phyloP scores from a whole-genome alignment of 2,113 vertebrate genomes.

The Cromileptes altivelis region DNA sequence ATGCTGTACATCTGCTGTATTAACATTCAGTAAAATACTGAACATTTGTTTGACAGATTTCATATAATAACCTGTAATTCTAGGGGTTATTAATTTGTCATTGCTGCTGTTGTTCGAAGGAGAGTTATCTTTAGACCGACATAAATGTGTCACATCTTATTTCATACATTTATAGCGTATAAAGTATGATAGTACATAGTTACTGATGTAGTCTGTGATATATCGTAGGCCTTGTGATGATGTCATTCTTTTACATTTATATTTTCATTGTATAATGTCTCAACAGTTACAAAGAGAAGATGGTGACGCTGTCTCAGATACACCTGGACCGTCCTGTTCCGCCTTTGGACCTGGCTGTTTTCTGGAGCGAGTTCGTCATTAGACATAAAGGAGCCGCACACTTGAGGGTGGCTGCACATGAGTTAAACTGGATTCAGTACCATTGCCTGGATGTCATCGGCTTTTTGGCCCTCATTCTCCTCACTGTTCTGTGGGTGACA shows the following conservation, averaged over 20 bases:
- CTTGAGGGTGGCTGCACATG: conserved; percentile 89
- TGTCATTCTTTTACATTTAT: background rate
- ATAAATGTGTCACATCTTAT: background rate
- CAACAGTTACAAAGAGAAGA: conserved; percentile 92
- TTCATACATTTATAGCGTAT: background rate
- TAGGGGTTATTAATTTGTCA: background rate
- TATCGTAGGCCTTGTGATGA: background rate
- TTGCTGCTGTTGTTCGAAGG: background rate
- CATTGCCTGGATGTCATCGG: conserved; percentile 91
- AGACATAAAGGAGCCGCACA: conserved; percentile 92
- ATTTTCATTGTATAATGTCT: background rate
- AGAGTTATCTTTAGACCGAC: background rate
- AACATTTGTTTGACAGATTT: background rate
- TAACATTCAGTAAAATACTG: background rate
- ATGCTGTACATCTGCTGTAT: background rate
- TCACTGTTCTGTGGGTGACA: conserved; percentile 77
- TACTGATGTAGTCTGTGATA: background rate
- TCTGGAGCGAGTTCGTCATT: conserved; percentile 97
- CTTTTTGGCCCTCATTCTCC: conserved; percentile 80
- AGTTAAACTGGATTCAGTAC: conserved; percentile 96
- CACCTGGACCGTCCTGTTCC: conserved; percentile 91
- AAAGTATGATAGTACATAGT: background rate
- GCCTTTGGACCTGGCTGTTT: conserved; percentile 90
- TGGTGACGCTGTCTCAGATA: conserved; percentile 86
- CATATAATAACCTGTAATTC: no score